Conservation (phyloP, 2,113 vertebrate species). For the Passer domesticus region DNA sequence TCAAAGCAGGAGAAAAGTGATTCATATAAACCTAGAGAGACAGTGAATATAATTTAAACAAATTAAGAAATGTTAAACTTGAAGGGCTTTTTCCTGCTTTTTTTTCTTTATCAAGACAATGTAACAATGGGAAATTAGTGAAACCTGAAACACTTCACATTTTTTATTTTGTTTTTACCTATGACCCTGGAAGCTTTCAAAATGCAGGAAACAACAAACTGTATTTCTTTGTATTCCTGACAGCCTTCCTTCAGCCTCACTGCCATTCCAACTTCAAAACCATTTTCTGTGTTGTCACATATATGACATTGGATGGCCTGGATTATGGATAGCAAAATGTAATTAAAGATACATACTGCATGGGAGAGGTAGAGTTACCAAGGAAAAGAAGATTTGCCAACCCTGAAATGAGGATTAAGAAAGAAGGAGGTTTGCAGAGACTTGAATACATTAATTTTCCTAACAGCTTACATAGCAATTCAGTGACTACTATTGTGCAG, state of each 20-base stretch:
- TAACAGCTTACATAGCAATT: slow-evolving; percentile 4
- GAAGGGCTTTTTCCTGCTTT: neutral
- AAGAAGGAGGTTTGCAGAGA: slow-evolving; percentile 13
- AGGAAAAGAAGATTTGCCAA: slow-evolving; percentile 53
- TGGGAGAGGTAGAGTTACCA: neutral
- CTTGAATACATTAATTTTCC: slow-evolving; percentile 44
- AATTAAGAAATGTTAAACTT: neutral
- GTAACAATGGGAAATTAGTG: neutral
- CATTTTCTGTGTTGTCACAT: slow-evolving; percentile 12
- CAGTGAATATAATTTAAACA: neutral
- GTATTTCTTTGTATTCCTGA: neutral
- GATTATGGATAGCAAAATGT: slow-evolving; percentile 32
- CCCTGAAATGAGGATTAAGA: slow-evolving; percentile 33
- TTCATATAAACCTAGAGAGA: neutral
- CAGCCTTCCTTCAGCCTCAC: neutral
- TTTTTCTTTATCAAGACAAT: neutral
- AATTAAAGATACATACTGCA: slow-evolving; percentile 46
- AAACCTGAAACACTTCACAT: neutral
- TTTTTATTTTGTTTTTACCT: neutral
- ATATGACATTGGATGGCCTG: neutral
- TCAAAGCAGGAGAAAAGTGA: neutral
- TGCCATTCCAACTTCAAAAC: neutral
- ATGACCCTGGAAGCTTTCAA: neutral
- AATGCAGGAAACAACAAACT: neutral
- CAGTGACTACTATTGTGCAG: neutral